Percentiles rank a stretch among this genome's conserved stretches.
phyloP scores from a whole-genome alignment of 2,888 invertebrate genomes.

The Drosophila heteroneura region DNA sequence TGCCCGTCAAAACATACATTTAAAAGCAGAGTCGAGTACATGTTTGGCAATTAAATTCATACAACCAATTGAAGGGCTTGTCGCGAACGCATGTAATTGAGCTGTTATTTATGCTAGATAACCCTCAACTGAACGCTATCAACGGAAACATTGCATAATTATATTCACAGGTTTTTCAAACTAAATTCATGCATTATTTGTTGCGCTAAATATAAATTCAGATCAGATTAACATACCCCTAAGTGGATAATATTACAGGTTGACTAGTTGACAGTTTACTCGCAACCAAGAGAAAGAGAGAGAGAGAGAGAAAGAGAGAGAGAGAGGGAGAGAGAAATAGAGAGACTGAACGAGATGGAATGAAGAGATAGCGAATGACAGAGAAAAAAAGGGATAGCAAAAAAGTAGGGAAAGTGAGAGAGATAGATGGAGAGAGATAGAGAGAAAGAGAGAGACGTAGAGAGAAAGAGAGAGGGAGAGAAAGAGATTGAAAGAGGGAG shows the following conservation, averaged over 20 bases:
- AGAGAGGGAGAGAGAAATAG: neutral
- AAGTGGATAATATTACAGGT: constrained; percentile 7
- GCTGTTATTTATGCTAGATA: neutral
- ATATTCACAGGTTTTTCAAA: constrained; percentile 42
- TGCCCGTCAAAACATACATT: neutral
- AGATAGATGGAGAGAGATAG: neutral
- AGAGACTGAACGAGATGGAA: neutral
- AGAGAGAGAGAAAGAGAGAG: neutral
- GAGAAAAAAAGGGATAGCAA: neutral
- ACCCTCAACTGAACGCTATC: constrained; percentile 17
- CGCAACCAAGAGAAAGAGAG: neutral
- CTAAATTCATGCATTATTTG: constrained; percentile 42
- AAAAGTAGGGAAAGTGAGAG: neutral
- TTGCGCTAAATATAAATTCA: constrained; percentile 33
- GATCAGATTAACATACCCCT: constrained; percentile 2
- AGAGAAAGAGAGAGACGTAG: neutral
- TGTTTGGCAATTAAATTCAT: constrained; percentile 2
- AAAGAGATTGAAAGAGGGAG: neutral
- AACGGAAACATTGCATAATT: constrained; percentile 41
- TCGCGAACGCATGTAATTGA: constrained; percentile 6
- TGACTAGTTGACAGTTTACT: constrained; percentile 3
- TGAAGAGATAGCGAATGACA: neutral
- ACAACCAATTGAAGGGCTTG: neutral
- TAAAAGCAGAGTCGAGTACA: neutral
- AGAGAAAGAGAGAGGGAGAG: neutral